Base-by-base conservation (phyloP, 2,888 invertebrate genomes). In the Subacronicta megacephala region DNA sequence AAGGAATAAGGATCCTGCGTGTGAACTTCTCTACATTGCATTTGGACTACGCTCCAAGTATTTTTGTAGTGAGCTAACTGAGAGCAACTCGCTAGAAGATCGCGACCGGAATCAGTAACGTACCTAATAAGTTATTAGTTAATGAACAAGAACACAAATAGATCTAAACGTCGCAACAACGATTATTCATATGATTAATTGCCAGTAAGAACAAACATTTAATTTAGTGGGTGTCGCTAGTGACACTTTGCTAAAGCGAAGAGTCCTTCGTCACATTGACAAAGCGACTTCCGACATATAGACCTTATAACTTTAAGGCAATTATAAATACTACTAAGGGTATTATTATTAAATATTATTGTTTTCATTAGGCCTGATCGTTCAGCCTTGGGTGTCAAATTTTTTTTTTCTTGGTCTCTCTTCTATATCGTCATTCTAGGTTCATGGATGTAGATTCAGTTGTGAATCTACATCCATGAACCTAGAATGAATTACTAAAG, bases 151-250 rank as follows among this genome's bases (percentile, higher is more conserved):
- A 31, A 35, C 29, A 49, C 38, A 65, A 49, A 33, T 59, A 65
- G 52, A 52, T 31, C 20, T 15, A 15, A 37, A 45, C 33, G 41
- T 42, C 36, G 15, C 33, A 7, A 26, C 26, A 13, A 35, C 36
- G 31, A 59, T 55, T 54, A 61, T 55, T 64, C 26, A 69, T 47
- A 44, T 44, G 38, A 52, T 57, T 63, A 58, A 69, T 69, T 58
- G 53, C 49, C 26, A 45, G 58, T 49, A 52, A 42, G 17, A 44
- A 49, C 44, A 50, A 66, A 64, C 47, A 50, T 69, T 45, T 38
- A 40, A 49, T 58, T 38, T 58, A 53, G 41, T 36, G 29, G 37
- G 18, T 41, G 33, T 36, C 15, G 26, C 33, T 41, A 50, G 20
- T 29, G 26, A 37, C 36, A 37, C 52, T 29, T 36, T 17, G 45